Evolutionary conservation across 2,113 vertebrate species (phyloP), one percentile per base, ranked within the genome.

Genomic region (Mystacornis crossleyi): DNA sequence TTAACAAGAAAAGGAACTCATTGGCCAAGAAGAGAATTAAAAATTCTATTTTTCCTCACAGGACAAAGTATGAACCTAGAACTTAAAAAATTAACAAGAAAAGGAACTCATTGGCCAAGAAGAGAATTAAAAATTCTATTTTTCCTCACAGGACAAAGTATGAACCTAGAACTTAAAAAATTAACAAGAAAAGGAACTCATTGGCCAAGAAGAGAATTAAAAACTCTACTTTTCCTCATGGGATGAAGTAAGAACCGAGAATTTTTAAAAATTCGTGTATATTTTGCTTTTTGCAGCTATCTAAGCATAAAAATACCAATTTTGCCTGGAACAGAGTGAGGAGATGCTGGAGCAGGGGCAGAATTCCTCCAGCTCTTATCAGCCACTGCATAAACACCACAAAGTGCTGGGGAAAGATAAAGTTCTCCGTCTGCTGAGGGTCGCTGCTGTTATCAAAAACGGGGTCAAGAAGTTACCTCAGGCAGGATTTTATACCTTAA

Each of bases 331-430:
- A 9, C 36, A 25, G 18, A 12, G 72, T 0, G 40, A 74, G 80
- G 91, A 5, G 74, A 47, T 87, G 64, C 53, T 66, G 4, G 38
- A 53, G 50, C 0, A 71, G 57, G 20, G 26, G 25, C 5, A 19
- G 61, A 85, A 95, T 95, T 95, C 91, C 87, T 85, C 10, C 58
- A 64, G 85, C 71, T 85, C 96, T 95, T 95, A 94, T 92, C 92
- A 61, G 51, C 23, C 64, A 2, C 62, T 15, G 23, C 18, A 54
- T 6, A 89, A 95, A 84, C 57, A 61, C 53, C 38, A 36, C 18
- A 10, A 86, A 80, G 72, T 13, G 54, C 31, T 2, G 1, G 4
- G 69, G 13, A 20, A 57, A 75, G 81, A 94, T 91, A 95, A 97
- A 87, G 50, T 62, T 91, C 94, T 89, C 67, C 47, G 38, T 36